A percentile compares a stretch with the other conserved stretches of the same genome.
Conservation (phyloP, 1,140 invertebrate species). For the Aphaenogaster ashmeadi region DNA sequence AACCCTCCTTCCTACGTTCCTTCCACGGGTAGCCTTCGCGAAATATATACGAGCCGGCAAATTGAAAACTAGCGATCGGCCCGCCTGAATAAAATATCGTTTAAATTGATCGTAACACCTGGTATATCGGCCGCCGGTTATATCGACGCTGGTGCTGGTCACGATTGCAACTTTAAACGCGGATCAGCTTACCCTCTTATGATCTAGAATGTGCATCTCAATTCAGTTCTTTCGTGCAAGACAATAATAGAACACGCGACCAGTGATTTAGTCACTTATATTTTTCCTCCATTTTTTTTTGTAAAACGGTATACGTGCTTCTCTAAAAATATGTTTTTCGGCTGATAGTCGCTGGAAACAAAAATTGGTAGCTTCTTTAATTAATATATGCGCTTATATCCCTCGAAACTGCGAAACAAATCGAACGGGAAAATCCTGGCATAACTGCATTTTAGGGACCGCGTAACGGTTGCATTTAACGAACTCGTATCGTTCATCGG, state of each 20-base stretch:
- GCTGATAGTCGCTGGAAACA: neutral
- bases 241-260: neutral
- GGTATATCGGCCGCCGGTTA: conserved; percentile 82
- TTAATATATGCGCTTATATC: conserved; percentile 26
- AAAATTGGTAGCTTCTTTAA: conserved; percentile 41
- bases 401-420: conserved; percentile 38
- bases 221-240: conserved; percentile 6
- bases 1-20: conserved; percentile 59
- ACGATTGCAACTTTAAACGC: conserved; percentile 72
- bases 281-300: conserved; percentile 63
- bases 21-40: conserved; percentile 76
- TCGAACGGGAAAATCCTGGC: conserved; percentile 25
- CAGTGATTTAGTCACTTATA: conserved; percentile 79
- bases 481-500: conserved; percentile 55
- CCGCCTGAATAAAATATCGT: conserved; percentile 87
- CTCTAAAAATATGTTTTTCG: neutral
- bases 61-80: conserved; percentile 87
- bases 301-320: conserved; percentile 46
- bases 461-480: conserved; percentile 49
- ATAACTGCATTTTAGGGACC: conserved; percentile 41
- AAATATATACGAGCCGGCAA: conserved; percentile 87
- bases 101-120: conserved; percentile 87
- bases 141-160: conserved; percentile 66
- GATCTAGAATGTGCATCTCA: conserved; percentile 58
- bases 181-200: conserved; percentile 61